Evolutionary conservation across 2,888 invertebrate genomes (phyloP), one percentile per base, ranked within the genome.

Genomic region (Myopa tessellatipennis): DNA sequence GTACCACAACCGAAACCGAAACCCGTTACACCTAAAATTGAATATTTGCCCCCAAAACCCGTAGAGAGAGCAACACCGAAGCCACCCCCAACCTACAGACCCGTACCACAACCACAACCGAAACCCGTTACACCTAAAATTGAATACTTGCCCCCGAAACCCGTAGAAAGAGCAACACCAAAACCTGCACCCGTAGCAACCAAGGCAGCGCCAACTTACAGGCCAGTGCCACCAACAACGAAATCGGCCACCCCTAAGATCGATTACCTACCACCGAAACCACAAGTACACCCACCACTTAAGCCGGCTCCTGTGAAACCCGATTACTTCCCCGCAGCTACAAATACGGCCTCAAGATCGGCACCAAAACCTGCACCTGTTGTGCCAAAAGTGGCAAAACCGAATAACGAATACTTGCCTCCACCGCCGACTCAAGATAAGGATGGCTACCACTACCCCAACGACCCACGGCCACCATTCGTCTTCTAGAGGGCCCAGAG

Each of bases 391-490:
- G 69, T 36, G 5, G 14, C 69, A 72, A 40, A 74, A 10, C 80
- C 80, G 4, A 38, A 70, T 45, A 74, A 73, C 8, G 80, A 82
- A 52, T 81, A 81, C 67, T 61, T 82, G 76, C 82, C 81, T 8
- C 83, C 84, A 70, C 80, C 82, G 68, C 78, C 34, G 76, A 80
- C 55, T 68, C 50, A 36, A 12, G 55, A 45, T 12, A 63, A 38
- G 14, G 45, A 45, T 45, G 45, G 45, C 45, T 87, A 87, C 80
- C 82, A 78, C 80, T 87, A 87, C 78, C 88, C 88, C 81, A 87
- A 87, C 82, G 78, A 87, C 74, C 87, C 87, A 68, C 83, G 85
- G 77, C 87, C 87, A 76, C 82, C 88, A 12, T 87, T 87, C 82
- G 58, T 77, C 26, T 87, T 79, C 79, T 88, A 87, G 83, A 40